Evolutionary conservation across 2,888 invertebrate genomes (phyloP).

Genomic region (Athetis lepigone): DNA sequence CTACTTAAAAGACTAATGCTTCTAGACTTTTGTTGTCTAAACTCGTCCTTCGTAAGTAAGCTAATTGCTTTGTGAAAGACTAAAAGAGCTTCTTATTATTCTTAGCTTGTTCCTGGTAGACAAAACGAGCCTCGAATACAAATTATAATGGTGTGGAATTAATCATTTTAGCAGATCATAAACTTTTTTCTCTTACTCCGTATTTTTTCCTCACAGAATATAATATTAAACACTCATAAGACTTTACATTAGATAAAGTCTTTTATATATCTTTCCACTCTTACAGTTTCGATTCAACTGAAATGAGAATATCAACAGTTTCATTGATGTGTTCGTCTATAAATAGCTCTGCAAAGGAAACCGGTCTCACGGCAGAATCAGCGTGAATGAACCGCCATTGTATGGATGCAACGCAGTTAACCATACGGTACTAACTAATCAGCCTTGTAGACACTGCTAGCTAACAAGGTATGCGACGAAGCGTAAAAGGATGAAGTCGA

Average conservation of each 20-base stretch:
- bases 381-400: conserved; percentile 59
- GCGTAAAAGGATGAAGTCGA: neutral
- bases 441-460: conserved; percentile 44
- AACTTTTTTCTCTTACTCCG: neutral
- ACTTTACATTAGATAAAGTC: neutral
- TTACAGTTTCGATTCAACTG: neutral
- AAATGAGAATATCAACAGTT: conserved; percentile 22
- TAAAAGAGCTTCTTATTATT: conserved; percentile 17
- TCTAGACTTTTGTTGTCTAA: neutral
- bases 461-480: conserved; percentile 41
- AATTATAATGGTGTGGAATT: conserved; percentile 5
- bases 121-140: conserved; percentile 11
- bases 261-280: neutral
- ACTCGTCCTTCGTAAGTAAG: conserved; percentile 17
- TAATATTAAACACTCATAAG: neutral
- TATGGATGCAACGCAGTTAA: conserved; percentile 49
- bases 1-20: conserved; percentile 5
- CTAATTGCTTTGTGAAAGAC: conserved; percentile 28
- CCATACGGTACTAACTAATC: conserved; percentile 46
- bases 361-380: conserved; percentile 48
- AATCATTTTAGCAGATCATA: neutral
- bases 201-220: conserved; percentile 1
- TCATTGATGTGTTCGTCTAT: conserved; percentile 46
- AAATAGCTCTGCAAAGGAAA: conserved; percentile 53
- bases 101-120: conserved; percentile 9